Conservation (phyloP, 2,888 invertebrate genomes). For the Caenorhabditis drosophilae region DNA sequence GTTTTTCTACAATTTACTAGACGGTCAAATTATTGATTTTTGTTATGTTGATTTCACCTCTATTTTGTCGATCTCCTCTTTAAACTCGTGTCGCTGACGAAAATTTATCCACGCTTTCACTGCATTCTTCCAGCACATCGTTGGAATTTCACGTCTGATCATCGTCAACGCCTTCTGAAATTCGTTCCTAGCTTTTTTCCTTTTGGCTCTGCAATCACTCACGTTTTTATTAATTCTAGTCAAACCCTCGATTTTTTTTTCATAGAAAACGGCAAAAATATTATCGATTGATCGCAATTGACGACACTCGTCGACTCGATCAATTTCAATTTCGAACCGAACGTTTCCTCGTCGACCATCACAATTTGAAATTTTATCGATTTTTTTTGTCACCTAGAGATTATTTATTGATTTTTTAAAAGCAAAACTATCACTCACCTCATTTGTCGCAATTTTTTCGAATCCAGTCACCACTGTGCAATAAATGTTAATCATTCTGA, state of each 20-base stretch:
- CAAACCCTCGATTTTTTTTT: constrained; percentile 19
- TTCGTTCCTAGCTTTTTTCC: background rate
- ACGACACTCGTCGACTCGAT: constrained; percentile 24
- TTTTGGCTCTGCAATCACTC: background rate
- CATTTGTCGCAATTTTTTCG: constrained; percentile 70
- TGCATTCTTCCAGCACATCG: constrained; percentile 34
- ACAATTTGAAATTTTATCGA: constrained; percentile 20
- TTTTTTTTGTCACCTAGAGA: constrained; percentile 12
- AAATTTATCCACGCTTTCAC: constrained; percentile 28
- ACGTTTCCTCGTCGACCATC: constrained; percentile 63
- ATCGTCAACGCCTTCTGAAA: constrained; percentile 16
- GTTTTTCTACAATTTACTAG: too few species aligned
- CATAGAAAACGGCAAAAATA: constrained; percentile 34
- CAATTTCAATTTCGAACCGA: constrained; percentile 63
- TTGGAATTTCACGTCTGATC: constrained; percentile 18
- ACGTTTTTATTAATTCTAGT: constrained; percentile 23
- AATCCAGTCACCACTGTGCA: constrained; percentile 71
- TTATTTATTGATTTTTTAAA: too few species aligned
- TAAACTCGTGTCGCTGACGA: constrained; percentile 2
- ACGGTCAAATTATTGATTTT: too few species aligned
- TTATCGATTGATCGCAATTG: constrained; percentile 45
- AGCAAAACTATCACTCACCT: too few species aligned
- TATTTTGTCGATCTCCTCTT: too few species aligned
- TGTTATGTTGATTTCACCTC: too few species aligned
- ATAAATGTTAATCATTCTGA: constrained; percentile 14